Base-by-base conservation (phyloP, 2,888 invertebrate species). In the Cantharis rustica region DNA sequence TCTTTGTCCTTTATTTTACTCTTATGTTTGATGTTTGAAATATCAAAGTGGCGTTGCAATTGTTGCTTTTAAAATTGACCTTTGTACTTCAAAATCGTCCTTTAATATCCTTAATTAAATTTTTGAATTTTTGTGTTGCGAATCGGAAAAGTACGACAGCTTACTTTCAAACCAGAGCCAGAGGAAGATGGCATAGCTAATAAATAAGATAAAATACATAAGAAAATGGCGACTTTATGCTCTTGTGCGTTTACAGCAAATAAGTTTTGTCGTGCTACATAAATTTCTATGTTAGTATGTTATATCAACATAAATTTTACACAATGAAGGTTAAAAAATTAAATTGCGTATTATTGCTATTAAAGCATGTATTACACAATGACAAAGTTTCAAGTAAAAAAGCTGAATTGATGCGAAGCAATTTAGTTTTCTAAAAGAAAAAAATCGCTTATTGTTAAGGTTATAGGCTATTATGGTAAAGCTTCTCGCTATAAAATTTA, bases 391-490 rank as follows among this genome's bases (percentile, higher is more conserved):
- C 23, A 64, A 17, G 66, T 31, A 61, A 61, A 66, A 20, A 17
- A 72, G 66, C 47, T 10, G n/a, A 66, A 20, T 47, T 61, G 62
- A 71, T 61, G 68, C 61, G 68, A 69, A 63, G 61, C 68, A 73
- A 73, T 73, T 73, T 73, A 69, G 73, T 68, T 73, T 69, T 68
- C 68, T 68, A 69, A 73, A 73, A 73, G 68, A 73, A 73, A 73
- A 63, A 66, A 23, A 66, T 20, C 64, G 20, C 64, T 73, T 72
- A 72, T 72, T 64, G 64, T 72, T 72, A 73, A 69, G 68, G 73
- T 73, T 73, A 73, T 73, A 68, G 73, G 62, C 73, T 61, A 73
- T 69, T 73, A 68, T 69, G 31, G 27, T 23, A 69, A 73, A 73
- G 68, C 73, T 73, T 69, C 73, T 61, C 73, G 73, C 68, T 73